Conservation (phyloP, 2,797 vertebrate genomes). For the Selene dorsalis region DNA sequence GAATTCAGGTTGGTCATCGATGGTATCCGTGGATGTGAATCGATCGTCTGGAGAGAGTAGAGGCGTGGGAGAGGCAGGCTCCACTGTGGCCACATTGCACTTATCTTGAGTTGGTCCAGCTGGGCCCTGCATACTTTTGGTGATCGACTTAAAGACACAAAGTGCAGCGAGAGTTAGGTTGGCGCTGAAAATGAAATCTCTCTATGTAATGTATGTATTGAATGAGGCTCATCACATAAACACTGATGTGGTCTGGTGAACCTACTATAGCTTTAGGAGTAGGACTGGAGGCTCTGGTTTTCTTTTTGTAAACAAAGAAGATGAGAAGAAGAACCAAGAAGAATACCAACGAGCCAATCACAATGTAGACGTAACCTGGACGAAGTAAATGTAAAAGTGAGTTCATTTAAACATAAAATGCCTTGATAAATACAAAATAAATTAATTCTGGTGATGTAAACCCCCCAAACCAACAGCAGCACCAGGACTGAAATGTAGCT, state of each 20-base stretch:
- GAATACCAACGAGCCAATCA: fast-evolving
- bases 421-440: no score
- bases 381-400: background rate
- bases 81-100: fast-evolving
- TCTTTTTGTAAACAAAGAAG: conserved; percentile 37
- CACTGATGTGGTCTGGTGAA: background rate
- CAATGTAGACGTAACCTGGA: conserved; percentile 6
- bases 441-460: no score
- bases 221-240: background rate
- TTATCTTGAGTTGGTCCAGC: fast-evolving
- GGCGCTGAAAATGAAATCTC: background rate
- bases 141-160: conserved; percentile 39
- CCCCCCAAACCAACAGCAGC: no score
- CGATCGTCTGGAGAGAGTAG: fast-evolving
- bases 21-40: fast-evolving
- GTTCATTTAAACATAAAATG: background rate
- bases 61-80: background rate
- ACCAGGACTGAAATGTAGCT: no score
- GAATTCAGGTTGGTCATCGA: fast-evolving
- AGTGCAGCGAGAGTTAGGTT: background rate
- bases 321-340: fast-evolving
- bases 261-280: background rate
- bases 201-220: background rate
- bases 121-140: fast-evolving
- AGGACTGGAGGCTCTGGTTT: fast-evolving